Base-by-base conservation (phyloP, 1,140 invertebrate species). In the Drosophila sulfurigaster region DNA sequence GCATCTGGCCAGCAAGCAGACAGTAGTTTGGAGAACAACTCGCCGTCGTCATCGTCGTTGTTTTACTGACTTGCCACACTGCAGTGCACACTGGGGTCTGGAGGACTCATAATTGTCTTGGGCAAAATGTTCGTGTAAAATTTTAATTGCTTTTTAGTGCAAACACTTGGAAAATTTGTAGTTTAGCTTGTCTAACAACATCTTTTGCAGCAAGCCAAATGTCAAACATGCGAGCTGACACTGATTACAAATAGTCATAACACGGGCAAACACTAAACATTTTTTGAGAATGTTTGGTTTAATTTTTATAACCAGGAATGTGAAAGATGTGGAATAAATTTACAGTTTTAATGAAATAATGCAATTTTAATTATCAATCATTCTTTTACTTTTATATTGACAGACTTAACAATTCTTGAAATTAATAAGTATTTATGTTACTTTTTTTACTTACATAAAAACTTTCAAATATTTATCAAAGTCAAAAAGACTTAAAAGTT, bases 111-210 rank as follows among this genome's bases (percentile, higher is more conserved):
- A 88, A 87, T 87, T 87, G 83, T 87, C 82, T 87, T 87, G 83
- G 68, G 65, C 79, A 80, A 87, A 82, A 54, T 82, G 79, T 81
- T 88, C 82, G 82, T 87, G 82, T 87, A 88, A 88, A 87, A 87
- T 87, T 88, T 87, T 87, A 87, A 87, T 87, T 87, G 83, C 83
- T 88, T 87, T 87, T 87, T 83, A 87, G 82, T 87, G 83, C 82
- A 87, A 82, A 71, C 79, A 88, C 82, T 87, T 88, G 83, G 80
- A 82, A 82, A 87, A 88, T 87, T 87, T 87, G 82, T 81, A 75
- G 69, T 86, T 76, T 69, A 45, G 67, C 45, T 71, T 75, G 73
- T 71, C 60, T 60, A 65, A 75, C 73, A 75, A 75, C 64, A 59
- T 46, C 54, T 25, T 35, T 48, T 59, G 60, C 59, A 58, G 35